phyloP scores from a whole-genome alignment of 2,888 invertebrate species.

The Pseudeuparius sepicola region DNA sequence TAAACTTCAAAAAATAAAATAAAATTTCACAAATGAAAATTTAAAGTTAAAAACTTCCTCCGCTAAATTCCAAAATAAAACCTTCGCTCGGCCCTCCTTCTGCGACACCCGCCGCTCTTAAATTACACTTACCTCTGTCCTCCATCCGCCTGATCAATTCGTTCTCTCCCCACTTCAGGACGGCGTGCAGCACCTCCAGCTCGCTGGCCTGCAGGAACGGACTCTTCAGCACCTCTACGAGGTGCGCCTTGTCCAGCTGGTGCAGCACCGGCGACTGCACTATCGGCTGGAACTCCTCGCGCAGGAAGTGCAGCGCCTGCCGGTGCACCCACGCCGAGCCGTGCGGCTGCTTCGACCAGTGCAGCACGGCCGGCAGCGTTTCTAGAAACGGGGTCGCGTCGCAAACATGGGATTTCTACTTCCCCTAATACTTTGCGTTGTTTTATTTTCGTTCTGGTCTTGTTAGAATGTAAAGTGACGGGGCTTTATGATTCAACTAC shows the following conservation, averaged over 20 bases:
- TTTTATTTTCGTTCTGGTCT: too few relatives aligned
- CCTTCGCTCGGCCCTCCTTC: too few relatives aligned
- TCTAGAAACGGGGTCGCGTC: too few relatives aligned
- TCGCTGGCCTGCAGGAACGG: slow-evolving; percentile 80
- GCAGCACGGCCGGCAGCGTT: slow-evolving; percentile 72
- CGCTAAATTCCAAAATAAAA: too few relatives aligned
- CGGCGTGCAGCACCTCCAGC: slow-evolving; percentile 76
- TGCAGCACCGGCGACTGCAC: slow-evolving; percentile 63
- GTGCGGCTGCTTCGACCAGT: slow-evolving; percentile 85
- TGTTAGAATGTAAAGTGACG: too few relatives aligned
- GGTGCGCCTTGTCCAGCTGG: slow-evolving; percentile 64
- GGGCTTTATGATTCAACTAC: too few relatives aligned
- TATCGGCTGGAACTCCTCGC: slow-evolving; percentile 82
- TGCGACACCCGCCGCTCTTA: too few relatives aligned
- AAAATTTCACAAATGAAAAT: too few relatives aligned
- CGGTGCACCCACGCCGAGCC: slow-evolving; percentile 87
- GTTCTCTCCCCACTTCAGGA: slow-evolving; percentile 83
- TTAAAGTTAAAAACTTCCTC: too few relatives aligned
- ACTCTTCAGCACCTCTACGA: slow-evolving; percentile 65
- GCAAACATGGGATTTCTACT: too few relatives aligned
- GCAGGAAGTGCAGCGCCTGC: slow-evolving; percentile 75
- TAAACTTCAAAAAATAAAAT: too few relatives aligned
- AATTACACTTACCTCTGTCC: slow-evolving; percentile 57
- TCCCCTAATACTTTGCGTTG: too few relatives aligned
- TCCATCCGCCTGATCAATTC: slow-evolving; percentile 74